phyloP scores from a whole-genome alignment of 2,888 invertebrate genomes.

The Drosophila nigricruria region DNA sequence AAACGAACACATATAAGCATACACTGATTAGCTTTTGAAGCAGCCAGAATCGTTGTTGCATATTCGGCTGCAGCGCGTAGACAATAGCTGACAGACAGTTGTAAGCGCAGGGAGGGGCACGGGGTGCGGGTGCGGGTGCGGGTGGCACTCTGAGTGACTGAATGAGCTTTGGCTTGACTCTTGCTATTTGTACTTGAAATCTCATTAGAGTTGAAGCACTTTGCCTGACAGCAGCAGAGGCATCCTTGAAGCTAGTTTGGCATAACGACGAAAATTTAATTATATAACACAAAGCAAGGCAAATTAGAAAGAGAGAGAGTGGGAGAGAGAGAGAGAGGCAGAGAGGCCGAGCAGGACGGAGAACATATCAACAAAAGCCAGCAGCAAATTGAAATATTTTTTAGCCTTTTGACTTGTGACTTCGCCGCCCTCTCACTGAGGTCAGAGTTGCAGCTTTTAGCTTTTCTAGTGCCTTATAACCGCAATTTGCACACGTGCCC shows the following conservation, averaged over 20 bases:
- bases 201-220: conserved; percentile 78
- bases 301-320: conserved; percentile 12
- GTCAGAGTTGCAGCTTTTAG: conserved; percentile 12
- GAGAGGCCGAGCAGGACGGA: not conserved
- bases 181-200: conserved; percentile 76
- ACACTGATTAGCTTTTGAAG: conserved; percentile 64
- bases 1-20: conserved; percentile 15
- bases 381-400: conserved; percentile 53
- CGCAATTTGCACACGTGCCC: conserved; percentile 70
- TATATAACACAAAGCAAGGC: conserved; percentile 71
- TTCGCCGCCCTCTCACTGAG: not conserved
- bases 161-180: conserved; percentile 47
- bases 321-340: not conserved
- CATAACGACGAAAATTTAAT: conserved; percentile 79
- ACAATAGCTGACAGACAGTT: conserved; percentile 53
- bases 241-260: conserved; percentile 48
- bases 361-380: conserved; percentile 53
- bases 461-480: conserved; percentile 47
- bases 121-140: too few relatives aligned
- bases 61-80: conserved; percentile 62
- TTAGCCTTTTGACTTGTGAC: conserved; percentile 50
- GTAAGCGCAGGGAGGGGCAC: not conserved
- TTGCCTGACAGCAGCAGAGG: conserved; percentile 56
- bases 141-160: conserved; percentile 20
- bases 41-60: conserved; percentile 56